A percentile compares a stretch with the other conserved stretches of the same genome.
phyloP scores from a whole-genome alignment of 1,140 invertebrate species.

The Apolygus lucorum region DNA sequence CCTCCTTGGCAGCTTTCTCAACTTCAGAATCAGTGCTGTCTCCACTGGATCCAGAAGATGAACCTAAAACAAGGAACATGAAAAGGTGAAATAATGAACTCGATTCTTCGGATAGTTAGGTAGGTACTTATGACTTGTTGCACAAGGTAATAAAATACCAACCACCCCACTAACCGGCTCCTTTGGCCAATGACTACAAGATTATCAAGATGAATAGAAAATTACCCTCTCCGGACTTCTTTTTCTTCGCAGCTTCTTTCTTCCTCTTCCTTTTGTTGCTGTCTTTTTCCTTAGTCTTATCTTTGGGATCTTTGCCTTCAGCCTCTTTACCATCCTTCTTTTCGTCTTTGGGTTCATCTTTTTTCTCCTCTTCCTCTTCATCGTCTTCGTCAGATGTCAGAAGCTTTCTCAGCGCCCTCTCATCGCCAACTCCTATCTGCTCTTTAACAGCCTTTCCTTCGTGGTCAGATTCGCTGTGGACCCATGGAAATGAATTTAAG shows the following conservation, averaged over 20 bases:
- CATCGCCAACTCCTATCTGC: constrained; percentile 58
- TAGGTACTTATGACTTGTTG: too few relatives aligned
- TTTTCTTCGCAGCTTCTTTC: constrained; percentile 28
- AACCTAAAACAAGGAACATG: too few relatives aligned
- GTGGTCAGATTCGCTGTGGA: constrained; percentile 62
- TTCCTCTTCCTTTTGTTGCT: constrained; percentile 49
- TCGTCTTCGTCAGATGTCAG: constrained; percentile 84
- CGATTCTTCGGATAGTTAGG: too few relatives aligned
- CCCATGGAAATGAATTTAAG: too few relatives aligned
- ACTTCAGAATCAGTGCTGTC: constrained; percentile 59
- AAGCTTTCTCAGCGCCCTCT: constrained; percentile 77
- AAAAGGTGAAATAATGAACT: too few relatives aligned
- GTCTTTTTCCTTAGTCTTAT: constrained; percentile 47
- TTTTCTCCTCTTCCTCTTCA: constrained; percentile 73
- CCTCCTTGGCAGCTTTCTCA: constrained; percentile 29
- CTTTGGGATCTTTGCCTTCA: constrained; percentile 48
- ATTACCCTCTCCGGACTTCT: constrained; percentile 26
- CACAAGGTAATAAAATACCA: too few relatives aligned
- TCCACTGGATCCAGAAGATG: constrained; percentile 62
- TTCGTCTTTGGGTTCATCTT: constrained; percentile 42
- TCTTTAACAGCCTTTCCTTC: constrained; percentile 62
- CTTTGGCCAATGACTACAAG: too few relatives aligned
- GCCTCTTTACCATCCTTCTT: constrained; percentile 47
- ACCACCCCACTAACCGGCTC: too few relatives aligned
- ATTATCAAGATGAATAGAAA: too few relatives aligned